Evolutionary conservation across 2,888 invertebrate genomes (phyloP), one percentile per base, ranked within the genome.

Genomic region (Papilio protenor): DNA sequence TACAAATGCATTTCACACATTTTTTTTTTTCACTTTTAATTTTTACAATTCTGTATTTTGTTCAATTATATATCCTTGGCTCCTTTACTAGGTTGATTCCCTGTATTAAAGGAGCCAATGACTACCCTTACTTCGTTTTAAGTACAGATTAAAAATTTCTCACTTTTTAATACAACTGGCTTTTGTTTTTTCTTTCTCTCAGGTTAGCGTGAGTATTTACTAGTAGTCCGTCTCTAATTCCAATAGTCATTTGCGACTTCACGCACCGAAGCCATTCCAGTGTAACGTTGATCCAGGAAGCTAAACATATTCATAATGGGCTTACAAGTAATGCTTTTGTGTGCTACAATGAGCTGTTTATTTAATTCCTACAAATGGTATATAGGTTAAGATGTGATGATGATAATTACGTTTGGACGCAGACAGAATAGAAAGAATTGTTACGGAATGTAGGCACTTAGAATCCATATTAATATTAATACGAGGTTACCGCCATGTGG

Each of bases 271-370:
- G 27, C 78, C 75, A 59, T 75, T 78, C 27, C 40, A 78, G 55
- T 75, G 59, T 47, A n/a, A 71, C 40, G 78, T 72, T 78, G 75
- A 78, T 78, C 78, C 75, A 61, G 72, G 64, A 72, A 78, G 64
- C 78, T 78, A 55, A 71, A 66, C 61, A 52, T 78, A 75, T 77
- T 69, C 75, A 72, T 75, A 78, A 78, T 75, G 10, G 75, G 78
- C 75, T 78, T 78, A 78, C 78, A 72, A 49, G 64, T 78, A 78
- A 78, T 75, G 16, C 78, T 64, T 75, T 75, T 78, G 78, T 78
- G 66, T 78, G 61, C 64, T 75, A 72, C 78, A 45, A 47, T 59
- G 74, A 52, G 75, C 59, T 71, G 74, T 74, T 74, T 74, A 33
- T 74, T 75, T 77, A 77, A 73, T 75, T 49, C 74, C 70, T 70